Evolutionary conservation across 2,888 invertebrate species (phyloP), one percentile per base, ranked within the genome.

Genomic region (Dioctria rufipes): DNA sequence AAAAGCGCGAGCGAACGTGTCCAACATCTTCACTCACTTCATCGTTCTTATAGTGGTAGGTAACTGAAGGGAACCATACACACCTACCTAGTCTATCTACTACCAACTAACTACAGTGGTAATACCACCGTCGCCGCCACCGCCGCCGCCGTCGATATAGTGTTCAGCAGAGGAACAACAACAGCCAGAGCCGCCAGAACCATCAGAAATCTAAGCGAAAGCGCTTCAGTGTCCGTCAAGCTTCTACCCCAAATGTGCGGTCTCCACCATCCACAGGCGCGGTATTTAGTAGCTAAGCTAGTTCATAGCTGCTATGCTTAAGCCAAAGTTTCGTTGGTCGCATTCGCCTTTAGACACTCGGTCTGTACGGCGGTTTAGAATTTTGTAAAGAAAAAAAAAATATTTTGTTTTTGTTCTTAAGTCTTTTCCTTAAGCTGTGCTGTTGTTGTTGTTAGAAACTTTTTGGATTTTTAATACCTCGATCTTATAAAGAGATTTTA

Each of bases 301-400:
- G 25, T 78, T 51, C 58, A 65, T 75, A 67, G 66, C 61, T 75
- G 60, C 77, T 60, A 80, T 77, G 81, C 81, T 82, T 78, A 78
- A 42, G 78, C 65, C 54, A 69, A 71, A 80, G 78, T 71, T 80
- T 71, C 75, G 42, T 25, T 78, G 51, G 25, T 63, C 78, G 71
- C 82, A 82, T 82, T 82, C 80, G 80, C 61, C 73, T 71, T 73
- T 80, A 37, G 82, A 80, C 82, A 60, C 39, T 78, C 78, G 80
- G 78, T 73, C 78, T 49, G 80, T 73, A 71, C 63, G 78, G 82
- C 37, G 71, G 80, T 73, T 66, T 25, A 25, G 25, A 2, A 25
- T 25, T 0, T 25, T 25, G 25, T 25, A 25, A 25, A 25, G 25
- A 25, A 25, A 25, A 25, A n/a, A 25, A 25, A 25, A 25, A 2